phyloP scores from a whole-genome alignment of 2,797 vertebrate genomes.

The Peromyscus nudipes region DNA sequence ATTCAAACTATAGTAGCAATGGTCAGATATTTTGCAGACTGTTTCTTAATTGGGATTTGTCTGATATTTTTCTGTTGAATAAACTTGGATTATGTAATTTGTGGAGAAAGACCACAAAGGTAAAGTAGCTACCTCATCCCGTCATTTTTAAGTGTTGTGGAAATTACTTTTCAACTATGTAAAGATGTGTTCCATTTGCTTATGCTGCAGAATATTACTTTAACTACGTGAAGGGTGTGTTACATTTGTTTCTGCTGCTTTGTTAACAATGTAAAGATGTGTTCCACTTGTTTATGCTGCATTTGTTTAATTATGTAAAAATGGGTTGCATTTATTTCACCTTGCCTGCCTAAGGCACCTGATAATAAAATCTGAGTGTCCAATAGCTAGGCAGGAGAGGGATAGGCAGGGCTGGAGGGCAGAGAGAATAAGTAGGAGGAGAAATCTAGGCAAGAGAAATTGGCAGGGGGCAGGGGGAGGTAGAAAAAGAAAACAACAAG shows the following conservation, averaged over 20 bases:
- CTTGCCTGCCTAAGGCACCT: neutral
- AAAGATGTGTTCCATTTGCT: neutral
- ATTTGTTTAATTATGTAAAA: neutral
- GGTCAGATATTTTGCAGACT: neutral
- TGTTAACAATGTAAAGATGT: neutral
- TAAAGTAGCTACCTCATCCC: neutral
- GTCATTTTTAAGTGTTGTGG: neutral
- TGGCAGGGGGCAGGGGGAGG: no score
- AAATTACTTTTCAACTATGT: neutral
- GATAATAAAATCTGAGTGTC: neutral
- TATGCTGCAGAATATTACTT: neutral
- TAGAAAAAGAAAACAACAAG: neutral
- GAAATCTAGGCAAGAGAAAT: neutral
- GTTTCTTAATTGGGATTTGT: neutral
- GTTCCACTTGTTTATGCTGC: neutral
- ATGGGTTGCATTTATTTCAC: neutral
- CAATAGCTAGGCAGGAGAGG: neutral
- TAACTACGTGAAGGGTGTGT: neutral
- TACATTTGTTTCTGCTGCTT: neutral
- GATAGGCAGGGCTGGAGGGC: neutral
- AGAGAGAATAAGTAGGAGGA: neutral
- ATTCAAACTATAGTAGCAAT: neutral
- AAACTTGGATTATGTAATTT: neutral
- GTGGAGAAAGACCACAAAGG: neutral
- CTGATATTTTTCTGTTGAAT: neutral